Base-by-base conservation (phyloP, 2,888 invertebrate genomes). In the Subacronicta megacephala region DNA sequence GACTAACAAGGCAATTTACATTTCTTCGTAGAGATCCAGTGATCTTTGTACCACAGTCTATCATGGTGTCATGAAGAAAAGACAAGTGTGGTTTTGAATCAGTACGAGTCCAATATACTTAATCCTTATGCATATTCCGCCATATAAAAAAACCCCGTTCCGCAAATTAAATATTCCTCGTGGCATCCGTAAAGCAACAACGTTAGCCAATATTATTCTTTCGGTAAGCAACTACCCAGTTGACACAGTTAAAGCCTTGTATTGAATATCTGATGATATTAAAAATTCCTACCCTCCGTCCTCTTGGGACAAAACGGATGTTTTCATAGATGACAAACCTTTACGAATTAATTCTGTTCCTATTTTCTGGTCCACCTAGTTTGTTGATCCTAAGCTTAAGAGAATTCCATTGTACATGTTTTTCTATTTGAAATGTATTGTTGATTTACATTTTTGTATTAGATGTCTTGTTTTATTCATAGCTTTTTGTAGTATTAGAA, bases 251-350 rank as follows among this genome's bases (percentile, higher is more conserved):
- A 31, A 74, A 77, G 74, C 76, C 69, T 78, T 80, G 80, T 84
- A 84, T 83, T 78, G 80, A 79, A 81, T 82, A 82, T 82, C 78
- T 72, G 67, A 63, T 77, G 79, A 85, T 88, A 88, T 89, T 89
- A 88, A 88, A 89, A 88, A 89, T 88, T 88, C 88, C 82, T 80
- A 68, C 77, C 78, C 69, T 61, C 65, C 55, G 57, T 62, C 50
- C 63, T 46, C 54, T 66, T 53, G 66, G 58, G 60, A 61, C 69
- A 52, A 35, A 53, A 58, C 40, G 60, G 50, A 74, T 71, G 64
- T 70, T 75, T 74, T 70, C 60, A 64, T 66, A 70, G 62, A 68
- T 71, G 70, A 70, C 65, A 68, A 74, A 74, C 62, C 57, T 64
- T 68, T 62, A 55, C 26, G 60, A 67, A 74, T 61, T 64, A 77